phyloP scores from a whole-genome alignment of 2,888 invertebrate genomes.

The Tinea pellionella region DNA sequence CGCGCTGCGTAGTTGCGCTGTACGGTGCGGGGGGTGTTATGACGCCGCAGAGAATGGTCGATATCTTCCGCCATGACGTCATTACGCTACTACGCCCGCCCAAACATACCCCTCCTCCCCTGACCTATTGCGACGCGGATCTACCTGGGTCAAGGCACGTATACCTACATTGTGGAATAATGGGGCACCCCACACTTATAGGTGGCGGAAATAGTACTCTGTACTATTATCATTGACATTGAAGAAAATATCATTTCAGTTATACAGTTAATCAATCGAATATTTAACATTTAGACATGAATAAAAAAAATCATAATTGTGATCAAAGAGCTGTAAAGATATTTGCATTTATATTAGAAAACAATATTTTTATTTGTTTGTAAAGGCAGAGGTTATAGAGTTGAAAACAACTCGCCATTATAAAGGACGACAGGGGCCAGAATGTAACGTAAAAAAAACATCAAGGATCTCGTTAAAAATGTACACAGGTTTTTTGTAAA shows the following conservation, averaged over 20 bases:
- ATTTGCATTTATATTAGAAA: no score
- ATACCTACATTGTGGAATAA: conserved; percentile 17
- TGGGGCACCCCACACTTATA: background rate
- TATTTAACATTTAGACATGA: no score
- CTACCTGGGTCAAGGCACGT: conserved; percentile 66
- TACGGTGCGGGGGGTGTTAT: conserved; percentile 21
- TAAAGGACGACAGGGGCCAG: background rate
- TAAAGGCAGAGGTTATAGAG: no score
- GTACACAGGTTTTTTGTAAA: background rate
- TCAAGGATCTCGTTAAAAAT: background rate
- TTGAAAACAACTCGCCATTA: no score
- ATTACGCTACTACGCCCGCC: conserved; percentile 67
- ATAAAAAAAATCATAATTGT: no score
- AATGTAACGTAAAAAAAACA: background rate
- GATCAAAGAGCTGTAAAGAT: no score
- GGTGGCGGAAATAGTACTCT: background rate
- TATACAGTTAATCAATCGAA: no score
- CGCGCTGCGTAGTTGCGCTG: conserved; percentile 56
- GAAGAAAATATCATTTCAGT: no score
- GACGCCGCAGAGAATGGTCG: conserved; percentile 35
- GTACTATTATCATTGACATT: no score
- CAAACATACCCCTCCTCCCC: conserved; percentile 43
- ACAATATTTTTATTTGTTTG: no score
- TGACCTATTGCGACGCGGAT: conserved; percentile 28
- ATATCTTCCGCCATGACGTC: conserved; percentile 66